These are phyloP conservation scores for Sparus aurata DNA, from an alignment of 2,797 vertebrate species.

Conservation along the genomic window DNA sequence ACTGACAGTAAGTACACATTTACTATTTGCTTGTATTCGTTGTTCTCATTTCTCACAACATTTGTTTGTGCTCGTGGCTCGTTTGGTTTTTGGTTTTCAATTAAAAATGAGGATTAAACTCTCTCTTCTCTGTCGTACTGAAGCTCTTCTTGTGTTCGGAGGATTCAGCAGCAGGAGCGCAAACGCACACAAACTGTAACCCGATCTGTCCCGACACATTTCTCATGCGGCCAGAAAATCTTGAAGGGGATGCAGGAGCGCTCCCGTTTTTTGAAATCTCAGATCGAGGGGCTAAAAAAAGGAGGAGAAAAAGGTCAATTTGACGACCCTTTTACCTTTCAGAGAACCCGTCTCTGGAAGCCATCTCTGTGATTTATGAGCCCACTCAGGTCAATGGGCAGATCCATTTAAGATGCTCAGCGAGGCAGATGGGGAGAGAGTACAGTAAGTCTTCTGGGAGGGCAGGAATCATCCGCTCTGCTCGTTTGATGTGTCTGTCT, in stretches of 20 bases:
- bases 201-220: background rate
- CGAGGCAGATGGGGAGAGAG: slow-evolving; percentile 62
- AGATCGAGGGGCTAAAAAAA: slow-evolving; percentile 11
- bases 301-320: slow-evolving; percentile 3
- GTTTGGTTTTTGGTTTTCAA: background rate
- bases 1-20: background rate
- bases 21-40: background rate
- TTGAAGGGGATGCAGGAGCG: background rate
- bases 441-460: slow-evolving; percentile 59
- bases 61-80: slow-evolving; percentile 12
- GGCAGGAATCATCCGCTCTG: slow-evolving; percentile 58
- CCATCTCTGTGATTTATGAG: slow-evolving; percentile 67
- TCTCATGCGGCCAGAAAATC: slow-evolving; percentile 10
- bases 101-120: background rate
- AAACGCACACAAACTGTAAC: background rate
- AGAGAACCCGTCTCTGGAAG: slow-evolving; percentile 63
- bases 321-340: slow-evolving; percentile 65
- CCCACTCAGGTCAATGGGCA: slow-evolving; percentile 73
- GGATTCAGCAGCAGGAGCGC: background rate
- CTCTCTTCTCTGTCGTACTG: background rate
- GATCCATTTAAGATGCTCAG: slow-evolving; percentile 70
- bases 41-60: background rate
- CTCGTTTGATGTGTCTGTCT: slow-evolving; percentile 61
- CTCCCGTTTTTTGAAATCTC: background rate
- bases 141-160: background rate